These are phyloP conservation scores for Oryctes rhinoceros DNA, from an alignment of 1,140 invertebrate species.

Conservation along the genomic window DNA sequence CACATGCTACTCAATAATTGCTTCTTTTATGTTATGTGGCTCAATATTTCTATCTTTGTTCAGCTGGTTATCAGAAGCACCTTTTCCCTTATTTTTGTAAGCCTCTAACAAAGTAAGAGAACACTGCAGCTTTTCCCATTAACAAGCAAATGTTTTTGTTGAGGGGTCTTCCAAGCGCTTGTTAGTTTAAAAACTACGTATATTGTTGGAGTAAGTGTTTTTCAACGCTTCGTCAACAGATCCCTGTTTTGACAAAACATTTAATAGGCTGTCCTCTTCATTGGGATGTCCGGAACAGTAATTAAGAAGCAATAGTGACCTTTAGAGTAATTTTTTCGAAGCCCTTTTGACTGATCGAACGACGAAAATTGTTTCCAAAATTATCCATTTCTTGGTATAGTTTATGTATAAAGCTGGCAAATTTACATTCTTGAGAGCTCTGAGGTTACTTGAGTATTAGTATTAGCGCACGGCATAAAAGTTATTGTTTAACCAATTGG, in stretches of 20 bases:
- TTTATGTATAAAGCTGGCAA: slow-evolving; percentile 1
- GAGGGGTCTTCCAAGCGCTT: not conserved
- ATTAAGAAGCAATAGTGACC: not conserved
- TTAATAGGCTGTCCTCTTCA: not conserved
- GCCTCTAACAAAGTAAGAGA: not conserved
- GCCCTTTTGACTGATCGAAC: not conserved
- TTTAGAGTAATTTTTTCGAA: slow-evolving; percentile 1
- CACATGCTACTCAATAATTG: slow-evolving; percentile 1
- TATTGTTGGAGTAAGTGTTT: not conserved
- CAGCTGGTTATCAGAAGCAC: not conserved
- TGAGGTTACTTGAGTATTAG: not conserved
- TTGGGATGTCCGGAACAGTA: not conserved
- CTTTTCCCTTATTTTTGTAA: too few species aligned
- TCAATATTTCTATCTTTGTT: not conserved
- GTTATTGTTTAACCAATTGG: not conserved
- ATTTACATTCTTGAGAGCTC: not conserved
- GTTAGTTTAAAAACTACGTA: slow-evolving; percentile 6
- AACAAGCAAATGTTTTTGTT: not conserved
- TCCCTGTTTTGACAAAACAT: not conserved
- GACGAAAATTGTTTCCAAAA: not conserved
- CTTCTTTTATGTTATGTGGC: not conserved
- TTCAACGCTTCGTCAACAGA: not conserved
- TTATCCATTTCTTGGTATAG: slow-evolving; percentile 6
- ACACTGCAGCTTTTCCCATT: not conserved
- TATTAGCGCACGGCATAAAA: too few species aligned